Evolutionary conservation across 2,113 vertebrate species (phyloP), one percentile per base, ranked within the genome.

Genomic region (Turdus rufiventris): DNA sequence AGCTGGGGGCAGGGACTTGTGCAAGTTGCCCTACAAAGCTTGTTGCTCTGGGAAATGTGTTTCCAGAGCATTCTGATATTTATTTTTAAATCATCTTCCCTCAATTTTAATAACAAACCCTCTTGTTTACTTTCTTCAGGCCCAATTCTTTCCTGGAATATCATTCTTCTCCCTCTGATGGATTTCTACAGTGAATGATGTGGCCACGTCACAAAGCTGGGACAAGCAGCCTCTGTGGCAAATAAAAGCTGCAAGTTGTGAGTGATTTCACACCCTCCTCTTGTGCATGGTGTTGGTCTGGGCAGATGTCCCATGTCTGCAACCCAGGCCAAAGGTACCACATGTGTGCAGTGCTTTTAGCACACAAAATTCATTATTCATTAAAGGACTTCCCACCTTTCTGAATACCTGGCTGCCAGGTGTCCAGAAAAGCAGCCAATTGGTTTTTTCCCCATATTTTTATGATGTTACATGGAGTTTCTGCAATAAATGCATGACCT

Each of bases 231-330:
- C 42, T 48, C 34, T 29, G 8, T 4, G 61, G 61, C 53, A 79
- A 51, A 76, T 3, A 57, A 81, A 70, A 60, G 13, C 45, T 8
- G 12, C 14, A 9, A 23, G 25, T 1, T 40, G n/a, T 1, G 2
- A 65, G 6, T 12, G 79, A 57, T 26, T 76, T 38, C 10, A 56
- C 47, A 12, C 12, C 43, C 56, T 56, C 23, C 61, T 40, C 51
- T 5, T 2, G 1, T 2, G 11, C 21, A 6, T 0, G 4, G 34
- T 5, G 26, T 4, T 29, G 17, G 2, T 29, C 26, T 26, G n/a
- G 51, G 24, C 43, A 56, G 43, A 31, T 5, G 1, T 12, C 2
- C 21, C 18, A 6, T 0, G 5, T 13, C 5, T 26, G 29, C 56
- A 43, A 15, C 23, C 18, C 3, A 34, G 48, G 21, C 51, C 38